Evolutionary conservation across 1,140 invertebrate genomes (phyloP).

Genomic region (Tenebrio molitor): DNA sequence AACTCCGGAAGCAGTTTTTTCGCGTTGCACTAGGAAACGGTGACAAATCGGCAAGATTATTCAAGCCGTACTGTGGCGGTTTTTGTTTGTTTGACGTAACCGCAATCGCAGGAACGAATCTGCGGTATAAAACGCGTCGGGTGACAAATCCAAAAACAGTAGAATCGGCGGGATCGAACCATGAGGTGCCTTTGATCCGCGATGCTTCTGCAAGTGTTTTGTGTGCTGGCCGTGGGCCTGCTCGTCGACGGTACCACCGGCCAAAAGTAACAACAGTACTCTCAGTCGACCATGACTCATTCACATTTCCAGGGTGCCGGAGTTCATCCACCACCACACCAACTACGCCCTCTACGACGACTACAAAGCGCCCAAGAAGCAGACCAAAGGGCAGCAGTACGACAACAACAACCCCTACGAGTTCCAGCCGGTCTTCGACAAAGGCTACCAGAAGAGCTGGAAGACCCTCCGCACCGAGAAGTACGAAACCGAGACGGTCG

Average conservation of each 20-base stretch:
- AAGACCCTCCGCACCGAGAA: constrained; percentile 7
- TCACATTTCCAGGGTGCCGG: constrained; percentile 13
- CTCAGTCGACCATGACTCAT: neutral
- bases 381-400: neutral
- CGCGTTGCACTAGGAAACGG: constrained; percentile 14
- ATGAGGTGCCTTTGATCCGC: constrained; percentile 1
- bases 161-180: neutral
- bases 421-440: neutral
- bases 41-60: constrained; percentile 25
- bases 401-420: neutral
- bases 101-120: constrained; percentile 23
- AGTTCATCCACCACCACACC: constrained; percentile 7
- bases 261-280: constrained; percentile 9
- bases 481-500: constrained; percentile 4
- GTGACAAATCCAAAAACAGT: constrained; percentile 16
- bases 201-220: constrained; percentile 7
- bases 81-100: constrained; percentile 17
- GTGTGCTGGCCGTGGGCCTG: neutral
- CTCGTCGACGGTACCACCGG: neutral
- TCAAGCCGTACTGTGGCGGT: neutral
- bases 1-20: constrained; percentile 27
- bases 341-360: neutral
- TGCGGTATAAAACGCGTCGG: constrained; percentile 6
- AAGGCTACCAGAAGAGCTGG: constrained; percentile 10
- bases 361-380: neutral